Evolutionary conservation across 2,797 vertebrate species (phyloP).

Genomic region (Valencia hispanica): DNA sequence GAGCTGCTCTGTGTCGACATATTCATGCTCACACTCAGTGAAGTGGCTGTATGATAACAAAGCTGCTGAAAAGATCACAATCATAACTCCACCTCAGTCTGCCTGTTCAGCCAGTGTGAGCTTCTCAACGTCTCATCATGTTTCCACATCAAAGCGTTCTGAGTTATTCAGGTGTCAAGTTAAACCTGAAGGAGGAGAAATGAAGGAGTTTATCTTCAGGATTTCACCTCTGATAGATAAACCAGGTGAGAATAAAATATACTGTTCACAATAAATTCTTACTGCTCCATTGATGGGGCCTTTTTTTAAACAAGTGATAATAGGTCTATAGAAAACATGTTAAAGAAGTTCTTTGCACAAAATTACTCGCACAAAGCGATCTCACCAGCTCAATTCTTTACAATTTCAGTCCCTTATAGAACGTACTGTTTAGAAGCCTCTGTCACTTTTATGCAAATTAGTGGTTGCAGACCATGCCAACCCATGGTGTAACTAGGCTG

Average conservation of each 20-base stretch:
- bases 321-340: too few species aligned
- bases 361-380: too few species aligned
- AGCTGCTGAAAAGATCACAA: neutral
- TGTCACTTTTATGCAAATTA: too few species aligned
- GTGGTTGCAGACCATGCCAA: too few species aligned
- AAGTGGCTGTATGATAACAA: neutral
- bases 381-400: too few species aligned
- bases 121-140: neutral
- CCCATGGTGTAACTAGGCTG: too few species aligned
- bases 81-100: neutral
- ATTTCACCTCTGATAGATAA: neutral
- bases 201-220: neutral
- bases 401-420: too few species aligned
- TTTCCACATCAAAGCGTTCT: neutral
- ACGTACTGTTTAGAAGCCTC: too few species aligned
- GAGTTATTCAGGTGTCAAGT: constrained; percentile 6
- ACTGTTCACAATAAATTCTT: neutral
- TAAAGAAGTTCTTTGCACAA: too few species aligned
- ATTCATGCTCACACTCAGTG: neutral
- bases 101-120: neutral
- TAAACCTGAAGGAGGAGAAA: neutral
- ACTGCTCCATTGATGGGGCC: too few species aligned
- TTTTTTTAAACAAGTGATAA: too few species aligned
- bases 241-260: neutral
- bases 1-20: neutral